Evolutionary conservation across 2,113 vertebrate species (phyloP).

Genomic region (Lagopus leucura): DNA sequence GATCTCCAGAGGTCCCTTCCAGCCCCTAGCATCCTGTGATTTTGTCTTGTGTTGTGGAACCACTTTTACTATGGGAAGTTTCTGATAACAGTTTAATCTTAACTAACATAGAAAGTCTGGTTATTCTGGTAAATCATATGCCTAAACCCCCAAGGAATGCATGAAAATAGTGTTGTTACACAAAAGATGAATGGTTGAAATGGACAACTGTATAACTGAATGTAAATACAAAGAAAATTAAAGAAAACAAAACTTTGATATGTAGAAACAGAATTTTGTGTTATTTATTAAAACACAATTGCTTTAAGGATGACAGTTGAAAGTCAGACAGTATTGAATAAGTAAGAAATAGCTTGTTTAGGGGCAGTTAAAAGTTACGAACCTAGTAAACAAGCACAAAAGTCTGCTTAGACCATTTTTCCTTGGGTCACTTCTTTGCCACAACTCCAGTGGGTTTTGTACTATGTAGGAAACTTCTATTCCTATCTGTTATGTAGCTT

Average conservation of each 20-base stretch:
- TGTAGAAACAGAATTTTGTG: conserved; percentile 41
- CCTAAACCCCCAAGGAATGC: neutral
- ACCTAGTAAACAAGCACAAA: neutral
- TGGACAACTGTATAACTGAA: neutral
- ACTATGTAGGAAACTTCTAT: neutral
- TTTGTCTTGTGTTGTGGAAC: neutral
- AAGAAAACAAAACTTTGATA: conserved; percentile 3
- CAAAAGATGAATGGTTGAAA: neutral
- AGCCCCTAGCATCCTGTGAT: neutral
- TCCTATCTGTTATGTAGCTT: neutral
- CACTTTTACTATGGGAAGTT: conserved; percentile 22
- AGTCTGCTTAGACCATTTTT: neutral
- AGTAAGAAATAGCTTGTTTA: conserved; percentile 3
- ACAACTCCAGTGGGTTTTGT: neutral
- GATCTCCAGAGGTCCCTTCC: neutral
- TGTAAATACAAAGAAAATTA: conserved; percentile 1
- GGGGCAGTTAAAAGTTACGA: neutral
- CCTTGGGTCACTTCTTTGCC: neutral
- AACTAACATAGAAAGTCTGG: neutral
- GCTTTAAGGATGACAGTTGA: conserved; percentile 33
- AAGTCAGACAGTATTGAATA: conserved; percentile 3
- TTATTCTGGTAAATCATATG: neutral
- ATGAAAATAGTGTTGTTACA: neutral
- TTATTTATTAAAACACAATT: conserved; percentile 61
- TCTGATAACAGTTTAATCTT: conserved; percentile 1